These are phyloP conservation scores for Eriosoma lanigerum DNA, from an alignment of 1,140 invertebrate genomes.

Conservation along the genomic window DNA sequence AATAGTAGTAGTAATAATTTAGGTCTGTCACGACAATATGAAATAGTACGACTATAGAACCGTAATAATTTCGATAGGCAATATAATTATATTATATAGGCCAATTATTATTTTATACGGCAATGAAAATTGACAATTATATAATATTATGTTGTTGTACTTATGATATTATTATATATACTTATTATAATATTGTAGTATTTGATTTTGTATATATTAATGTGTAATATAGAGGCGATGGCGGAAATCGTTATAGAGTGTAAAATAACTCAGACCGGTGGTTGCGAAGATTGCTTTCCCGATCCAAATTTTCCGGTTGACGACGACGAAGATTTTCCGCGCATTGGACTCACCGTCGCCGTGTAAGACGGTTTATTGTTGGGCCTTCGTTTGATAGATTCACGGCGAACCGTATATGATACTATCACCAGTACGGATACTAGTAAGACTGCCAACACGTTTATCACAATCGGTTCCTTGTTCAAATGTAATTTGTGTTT, in stretches of 20 bases:
- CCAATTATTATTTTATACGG: no score
- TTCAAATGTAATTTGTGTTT: constrained; percentile 37
- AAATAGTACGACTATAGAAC: neutral
- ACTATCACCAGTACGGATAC: neutral
- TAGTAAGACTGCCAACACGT: constrained; percentile 7
- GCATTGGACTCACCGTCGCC: constrained; percentile 30
- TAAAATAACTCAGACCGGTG: constrained; percentile 4
- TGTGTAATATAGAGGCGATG: neutral
- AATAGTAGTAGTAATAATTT: neutral
- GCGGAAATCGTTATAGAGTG: neutral
- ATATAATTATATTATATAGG: no score
- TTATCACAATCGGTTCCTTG: constrained; percentile 30
- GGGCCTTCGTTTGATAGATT: constrained; percentile 13
- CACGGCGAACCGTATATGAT: constrained; percentile 27
- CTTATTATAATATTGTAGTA: neutral
- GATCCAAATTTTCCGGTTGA: constrained; percentile 33
- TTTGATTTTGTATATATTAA: constrained; percentile 2
- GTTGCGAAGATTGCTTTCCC: constrained; percentile 28
- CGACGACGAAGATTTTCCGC: constrained; percentile 13
- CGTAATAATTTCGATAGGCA: no score
- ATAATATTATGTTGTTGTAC: neutral
- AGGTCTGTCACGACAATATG: neutral
- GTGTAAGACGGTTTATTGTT: constrained; percentile 20
- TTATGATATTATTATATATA: neutral
- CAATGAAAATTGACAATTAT: constrained; percentile 4